These are phyloP conservation scores for Tetragonisca angustula DNA, from an alignment of 2,888 invertebrate species.

Conservation along the genomic window DNA sequence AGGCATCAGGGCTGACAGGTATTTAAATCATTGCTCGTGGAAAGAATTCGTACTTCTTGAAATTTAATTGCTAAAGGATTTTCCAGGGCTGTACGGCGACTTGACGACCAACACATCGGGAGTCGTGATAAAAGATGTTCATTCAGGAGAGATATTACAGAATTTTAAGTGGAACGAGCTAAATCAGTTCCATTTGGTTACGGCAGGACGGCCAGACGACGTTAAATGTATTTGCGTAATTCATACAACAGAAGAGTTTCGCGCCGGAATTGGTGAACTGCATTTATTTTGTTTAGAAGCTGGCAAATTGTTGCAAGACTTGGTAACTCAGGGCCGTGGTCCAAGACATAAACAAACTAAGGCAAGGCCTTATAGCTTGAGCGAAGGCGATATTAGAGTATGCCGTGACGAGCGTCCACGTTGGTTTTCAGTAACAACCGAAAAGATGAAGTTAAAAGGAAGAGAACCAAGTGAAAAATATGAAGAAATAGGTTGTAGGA, in stretches of 20 bases:
- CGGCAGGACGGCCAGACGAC: slow-evolving; percentile 85
- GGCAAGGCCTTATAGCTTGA: slow-evolving; percentile 83
- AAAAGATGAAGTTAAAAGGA: slow-evolving; percentile 9
- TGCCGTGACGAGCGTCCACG: slow-evolving; percentile 55
- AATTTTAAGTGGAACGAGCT: slow-evolving; percentile 87
- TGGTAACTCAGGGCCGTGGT: slow-evolving; percentile 84
- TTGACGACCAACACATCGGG: slow-evolving; percentile 86
- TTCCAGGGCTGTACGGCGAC: slow-evolving; percentile 86
- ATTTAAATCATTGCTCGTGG: slow-evolving; percentile 24
- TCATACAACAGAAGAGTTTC: slow-evolving; percentile 86
- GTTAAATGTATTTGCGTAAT: slow-evolving; percentile 87
- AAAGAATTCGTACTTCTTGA: neutral
- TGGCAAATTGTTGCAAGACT: slow-evolving; percentile 83
- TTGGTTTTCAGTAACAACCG: slow-evolving; percentile 49
- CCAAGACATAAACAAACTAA: slow-evolving; percentile 73
- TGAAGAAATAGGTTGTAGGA: slow-evolving; percentile 27
- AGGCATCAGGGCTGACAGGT: slow-evolving; percentile 86
- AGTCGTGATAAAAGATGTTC: slow-evolving; percentile 86
- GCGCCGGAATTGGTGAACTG: slow-evolving; percentile 85
- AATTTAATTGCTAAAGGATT: slow-evolving; percentile 9
- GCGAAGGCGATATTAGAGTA: slow-evolving; percentile 84
- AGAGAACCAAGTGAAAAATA: slow-evolving; percentile 64
- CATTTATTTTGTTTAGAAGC: slow-evolving; percentile 85
- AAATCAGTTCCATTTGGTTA: slow-evolving; percentile 86
- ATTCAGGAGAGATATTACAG: slow-evolving; percentile 84